Percentiles rank a stretch among this genome's conserved stretches.
phyloP scores from a whole-genome alignment of 2,797 vertebrate species.

The Protonibea diacanthus region DNA sequence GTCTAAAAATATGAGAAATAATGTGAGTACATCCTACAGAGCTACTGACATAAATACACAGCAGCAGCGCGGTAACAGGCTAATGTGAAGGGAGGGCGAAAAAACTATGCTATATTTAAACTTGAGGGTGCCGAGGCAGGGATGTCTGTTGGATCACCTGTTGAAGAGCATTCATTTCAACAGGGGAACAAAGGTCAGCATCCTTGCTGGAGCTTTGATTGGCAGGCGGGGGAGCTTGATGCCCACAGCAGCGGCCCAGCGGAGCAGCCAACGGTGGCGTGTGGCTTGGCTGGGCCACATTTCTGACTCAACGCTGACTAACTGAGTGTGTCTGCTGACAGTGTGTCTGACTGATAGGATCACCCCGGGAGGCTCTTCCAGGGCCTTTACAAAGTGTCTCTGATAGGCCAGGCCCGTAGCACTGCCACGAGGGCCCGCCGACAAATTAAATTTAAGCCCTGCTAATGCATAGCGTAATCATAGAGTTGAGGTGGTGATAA shows the following conservation, averaged over 20 bases:
- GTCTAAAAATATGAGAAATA: slow-evolving; percentile 60
- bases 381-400: slow-evolving; percentile 76
- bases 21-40: slow-evolving; percentile 47
- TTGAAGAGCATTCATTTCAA: slow-evolving; percentile 73
- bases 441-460: slow-evolving; percentile 77
- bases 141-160: slow-evolving; percentile 76
- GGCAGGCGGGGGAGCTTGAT: slow-evolving; percentile 72
- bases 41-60: slow-evolving; percentile 52
- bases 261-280: slow-evolving; percentile 71
- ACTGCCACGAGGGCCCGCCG: slow-evolving; percentile 52
- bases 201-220: slow-evolving; percentile 75
- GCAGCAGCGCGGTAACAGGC: slow-evolving; percentile 30
- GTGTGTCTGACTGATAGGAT: slow-evolving; percentile 79
- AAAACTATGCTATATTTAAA: slow-evolving; percentile 73
- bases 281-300: slow-evolving; percentile 72
- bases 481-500: slow-evolving; percentile 63
- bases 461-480: slow-evolving; percentile 76
- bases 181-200: slow-evolving; percentile 76
- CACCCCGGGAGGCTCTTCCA: slow-evolving; percentile 76
- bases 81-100: slow-evolving; percentile 28
- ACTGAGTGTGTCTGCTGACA: slow-evolving; percentile 82
- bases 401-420: slow-evolving; percentile 75
- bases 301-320: slow-evolving; percentile 79
- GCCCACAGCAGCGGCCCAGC: slow-evolving; percentile 71
- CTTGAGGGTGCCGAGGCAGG: slow-evolving; percentile 53